Percentiles rank a stretch among this genome's conserved stretches.
Evolutionary conservation across 1,140 invertebrate species (phyloP).

Genomic region (Pogonus chalceus): DNA sequence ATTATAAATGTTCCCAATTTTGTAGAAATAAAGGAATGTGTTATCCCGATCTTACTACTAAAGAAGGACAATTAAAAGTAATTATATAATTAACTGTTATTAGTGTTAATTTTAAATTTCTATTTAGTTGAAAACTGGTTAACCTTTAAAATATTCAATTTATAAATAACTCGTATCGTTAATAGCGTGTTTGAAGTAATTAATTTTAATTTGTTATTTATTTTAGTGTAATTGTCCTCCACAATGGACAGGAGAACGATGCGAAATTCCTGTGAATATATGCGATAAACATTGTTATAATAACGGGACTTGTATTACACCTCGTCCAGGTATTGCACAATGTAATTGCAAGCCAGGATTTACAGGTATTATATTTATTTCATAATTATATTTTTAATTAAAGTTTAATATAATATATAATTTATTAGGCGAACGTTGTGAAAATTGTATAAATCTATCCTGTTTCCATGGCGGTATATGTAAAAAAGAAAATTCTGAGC

Average conservation of each 20-base stretch:
- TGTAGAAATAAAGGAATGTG: slow-evolving; percentile 56
- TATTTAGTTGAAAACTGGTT: no score
- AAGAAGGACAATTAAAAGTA: no score
- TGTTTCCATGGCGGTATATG: slow-evolving; percentile 32
- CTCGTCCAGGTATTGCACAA: slow-evolving; percentile 31
- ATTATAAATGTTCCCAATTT: slow-evolving; percentile 50
- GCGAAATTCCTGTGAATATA: slow-evolving; percentile 45
- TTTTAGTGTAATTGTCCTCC: slow-evolving; percentile 48
- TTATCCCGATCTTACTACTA: slow-evolving; percentile 39
- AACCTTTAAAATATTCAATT: no score
- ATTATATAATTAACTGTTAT: no score
- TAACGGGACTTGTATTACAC: slow-evolving; percentile 42
- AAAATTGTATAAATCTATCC: slow-evolving; percentile 27
- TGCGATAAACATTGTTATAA: slow-evolving; percentile 47
- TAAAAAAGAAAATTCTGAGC: slow-evolving; percentile 10
- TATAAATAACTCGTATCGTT: no score
- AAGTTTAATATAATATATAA: neutral
- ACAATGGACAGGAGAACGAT: slow-evolving; percentile 54
- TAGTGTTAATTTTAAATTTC: no score
- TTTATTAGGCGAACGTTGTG: slow-evolving; percentile 18
- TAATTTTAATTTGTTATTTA: neutral
- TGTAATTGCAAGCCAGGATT: slow-evolving; percentile 47
- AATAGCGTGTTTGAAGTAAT: neutral
- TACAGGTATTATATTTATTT: slow-evolving; percentile 40
- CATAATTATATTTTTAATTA: slow-evolving; percentile 9